Evolutionary conservation across 1,140 invertebrate species (phyloP).

Genomic region (Anastatus disparis): DNA sequence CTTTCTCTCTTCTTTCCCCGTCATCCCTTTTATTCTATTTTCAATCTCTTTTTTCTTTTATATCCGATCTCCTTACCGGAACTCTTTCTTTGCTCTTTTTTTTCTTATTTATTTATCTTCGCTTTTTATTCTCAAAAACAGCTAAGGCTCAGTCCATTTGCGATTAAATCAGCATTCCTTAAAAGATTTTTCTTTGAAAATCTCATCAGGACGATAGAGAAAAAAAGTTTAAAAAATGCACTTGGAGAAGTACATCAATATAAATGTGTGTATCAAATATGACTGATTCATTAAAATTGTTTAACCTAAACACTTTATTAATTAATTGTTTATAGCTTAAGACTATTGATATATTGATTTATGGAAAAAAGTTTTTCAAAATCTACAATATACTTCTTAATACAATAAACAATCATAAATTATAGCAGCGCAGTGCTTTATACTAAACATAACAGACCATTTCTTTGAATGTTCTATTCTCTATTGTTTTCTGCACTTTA

Average conservation of each 20-base stretch:
- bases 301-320: no score
- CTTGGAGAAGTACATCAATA: no score
- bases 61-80: not conserved
- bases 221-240: no score
- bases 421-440: no score
- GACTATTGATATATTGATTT: no score
- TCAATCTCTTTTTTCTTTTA: not conserved
- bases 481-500: not conserved
- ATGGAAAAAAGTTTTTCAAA: no score
- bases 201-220: not conserved
- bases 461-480: not conserved
- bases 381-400: no score
- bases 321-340: no score
- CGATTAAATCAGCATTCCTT: not conserved
- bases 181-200: constrained; percentile 2
- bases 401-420: no score
- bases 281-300: no score
- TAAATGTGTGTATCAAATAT: no score
- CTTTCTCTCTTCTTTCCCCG: not conserved
- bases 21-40: constrained; percentile 3
- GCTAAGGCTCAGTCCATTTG: not conserved
- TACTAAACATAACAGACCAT: no score
- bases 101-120: not conserved
- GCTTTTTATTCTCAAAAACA: not conserved
- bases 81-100: not conserved